Evolutionary conservation across 2,113 vertebrate species (phyloP).

Genomic region (Hippolais icterina): DNA sequence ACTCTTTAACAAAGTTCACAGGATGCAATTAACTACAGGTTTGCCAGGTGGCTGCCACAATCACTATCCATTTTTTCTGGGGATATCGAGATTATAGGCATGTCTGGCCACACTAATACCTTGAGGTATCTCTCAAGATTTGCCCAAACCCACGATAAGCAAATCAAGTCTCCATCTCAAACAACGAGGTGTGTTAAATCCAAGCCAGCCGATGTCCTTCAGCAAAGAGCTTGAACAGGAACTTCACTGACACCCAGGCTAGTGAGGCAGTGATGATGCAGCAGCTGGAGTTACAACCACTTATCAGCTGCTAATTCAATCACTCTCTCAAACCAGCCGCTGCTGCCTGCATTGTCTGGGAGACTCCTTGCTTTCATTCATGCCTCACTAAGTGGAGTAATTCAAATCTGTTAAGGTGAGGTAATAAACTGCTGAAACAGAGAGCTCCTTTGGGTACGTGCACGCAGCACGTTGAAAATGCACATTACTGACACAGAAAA

Average conservation of each 20-base stretch:
- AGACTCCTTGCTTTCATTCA: not conserved
- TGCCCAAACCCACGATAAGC: not conserved
- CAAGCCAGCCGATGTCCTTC: not conserved
- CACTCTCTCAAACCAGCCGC: not conserved
- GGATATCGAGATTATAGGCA: not conserved
- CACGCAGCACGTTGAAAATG: not conserved
- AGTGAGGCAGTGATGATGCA: not conserved
- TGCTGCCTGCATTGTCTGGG: not conserved
- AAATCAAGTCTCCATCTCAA: not conserved
- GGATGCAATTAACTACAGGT: not conserved
- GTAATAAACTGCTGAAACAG: conserved; percentile 40
- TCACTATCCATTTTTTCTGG: not conserved
- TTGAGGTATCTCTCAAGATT: not conserved
- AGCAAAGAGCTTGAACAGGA: not conserved
- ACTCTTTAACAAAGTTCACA: not conserved
- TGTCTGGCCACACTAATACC: not conserved
- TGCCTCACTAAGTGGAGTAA: conserved; percentile 33
- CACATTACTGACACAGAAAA: not conserved
- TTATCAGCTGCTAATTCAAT: conserved; percentile 28
- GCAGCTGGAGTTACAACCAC: not conserved
- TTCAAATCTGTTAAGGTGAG: conserved; percentile 18
- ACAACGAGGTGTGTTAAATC: not conserved
- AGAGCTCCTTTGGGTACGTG: not conserved
- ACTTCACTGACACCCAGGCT: accelerated
- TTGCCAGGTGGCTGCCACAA: not conserved